Evolutionary conservation across 2,797 vertebrate species (phyloP).

Genomic region (Bothrops alternatus): DNA sequence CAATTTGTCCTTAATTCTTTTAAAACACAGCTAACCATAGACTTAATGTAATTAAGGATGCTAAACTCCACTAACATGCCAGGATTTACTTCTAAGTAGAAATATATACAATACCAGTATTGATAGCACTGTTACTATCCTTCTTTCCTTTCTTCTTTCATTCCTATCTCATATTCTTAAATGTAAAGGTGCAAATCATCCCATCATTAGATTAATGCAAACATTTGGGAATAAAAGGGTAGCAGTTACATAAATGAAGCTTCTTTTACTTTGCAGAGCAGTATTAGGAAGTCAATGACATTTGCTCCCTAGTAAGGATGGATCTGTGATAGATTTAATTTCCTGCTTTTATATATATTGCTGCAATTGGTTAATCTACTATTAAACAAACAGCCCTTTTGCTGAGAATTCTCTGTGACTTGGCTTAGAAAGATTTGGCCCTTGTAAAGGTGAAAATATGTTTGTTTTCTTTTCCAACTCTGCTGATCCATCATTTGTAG

Average conservation of each 20-base stretch:
- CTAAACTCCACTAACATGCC: neutral
- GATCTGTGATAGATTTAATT: neutral
- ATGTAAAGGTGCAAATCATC: neutral
- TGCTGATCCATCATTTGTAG: neutral
- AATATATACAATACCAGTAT: neutral
- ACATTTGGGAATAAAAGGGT: fast-evolving
- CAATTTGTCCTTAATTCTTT: neutral
- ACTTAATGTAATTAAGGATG: neutral
- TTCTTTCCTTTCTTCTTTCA: neutral
- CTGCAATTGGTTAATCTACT: neutral
- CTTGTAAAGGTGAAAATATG: neutral
- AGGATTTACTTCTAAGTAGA: neutral
- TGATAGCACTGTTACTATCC: neutral
- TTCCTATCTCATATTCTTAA: neutral
- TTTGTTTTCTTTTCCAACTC: neutral
- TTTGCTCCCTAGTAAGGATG: neutral
- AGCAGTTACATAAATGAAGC: neutral
- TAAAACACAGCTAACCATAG: neutral
- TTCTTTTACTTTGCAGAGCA: neutral
- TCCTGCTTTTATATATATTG: neutral
- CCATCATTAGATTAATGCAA: neutral
- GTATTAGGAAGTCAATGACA: neutral
- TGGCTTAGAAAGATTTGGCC: neutral
- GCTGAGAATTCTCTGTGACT: neutral
- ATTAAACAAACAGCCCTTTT: neutral